Evolutionary conservation across 2,888 invertebrate species (phyloP), one percentile per base, ranked within the genome.

Genomic region (Hypselothyrea guttata): DNA sequence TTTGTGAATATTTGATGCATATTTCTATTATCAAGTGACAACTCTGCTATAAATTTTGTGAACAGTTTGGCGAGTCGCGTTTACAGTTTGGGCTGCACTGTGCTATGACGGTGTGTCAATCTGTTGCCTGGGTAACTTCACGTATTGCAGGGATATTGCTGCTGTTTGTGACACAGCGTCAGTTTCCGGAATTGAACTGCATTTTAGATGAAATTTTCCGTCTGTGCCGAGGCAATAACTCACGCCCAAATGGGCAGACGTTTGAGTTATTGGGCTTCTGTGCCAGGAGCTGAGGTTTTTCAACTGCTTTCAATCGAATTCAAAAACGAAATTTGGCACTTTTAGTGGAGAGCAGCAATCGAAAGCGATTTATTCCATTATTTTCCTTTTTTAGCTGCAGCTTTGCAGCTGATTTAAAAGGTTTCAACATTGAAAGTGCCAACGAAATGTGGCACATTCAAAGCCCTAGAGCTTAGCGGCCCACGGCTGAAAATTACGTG

Each of bases 371-470:
- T 22, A 5, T 2, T 5, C 5, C 22, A 22, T 22, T 4, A 22
- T 5, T n/a, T n/a, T n/a, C n/a, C n/a, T n/a, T n/a, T n/a, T n/a
- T n/a, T n/a, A 13, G 7, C 27, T 37, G 22, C 5, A 22, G 22
- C 22, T 22, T 4, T 22, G 22, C 22, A 22, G 22, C 5, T 22
- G 22, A 22, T 22, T 22, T 22, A 22, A 22, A 22, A 22, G 11
- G 51, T 47, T 41, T 55, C 33, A 33, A 58, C 63, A 67, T 40
- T 31, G 62, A 75, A 75, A 76, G 66, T 67, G 79, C 69, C 61
- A 64, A 63, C 77, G 51, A 60, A 69, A 52, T 54, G 58, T 27
- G 2, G 48, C 27, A 63, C 22, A 59, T 42, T 42, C 31, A 61
- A 57, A 74, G 60, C 62, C 62, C 54, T 37, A 35, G 1, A 52